A percentile compares a stretch with the other conserved stretches of the same genome.
phyloP scores from a whole-genome alignment of 2,797 vertebrate species.

The Enteromius afrohamiltoni region DNA sequence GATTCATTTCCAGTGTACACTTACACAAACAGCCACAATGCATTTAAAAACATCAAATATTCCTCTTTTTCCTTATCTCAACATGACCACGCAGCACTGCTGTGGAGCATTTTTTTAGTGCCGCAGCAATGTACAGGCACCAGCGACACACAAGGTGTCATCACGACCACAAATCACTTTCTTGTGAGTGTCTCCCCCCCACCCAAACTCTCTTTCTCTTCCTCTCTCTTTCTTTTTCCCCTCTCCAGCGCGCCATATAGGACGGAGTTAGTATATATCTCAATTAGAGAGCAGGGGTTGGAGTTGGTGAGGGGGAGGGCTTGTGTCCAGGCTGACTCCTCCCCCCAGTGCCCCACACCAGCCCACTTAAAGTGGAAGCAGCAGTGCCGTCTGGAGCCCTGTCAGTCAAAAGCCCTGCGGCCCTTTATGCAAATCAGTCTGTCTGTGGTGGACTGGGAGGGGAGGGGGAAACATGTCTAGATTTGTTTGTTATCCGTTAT shows the following conservation, averaged over 20 bases:
- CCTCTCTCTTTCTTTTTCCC: conserved; percentile 44
- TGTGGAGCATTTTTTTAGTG: conserved; percentile 48
- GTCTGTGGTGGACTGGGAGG: conserved; percentile 28
- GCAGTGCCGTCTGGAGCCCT: conserved; percentile 53
- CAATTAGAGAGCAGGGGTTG: conserved; percentile 74
- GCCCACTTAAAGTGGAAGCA: conserved; percentile 66
- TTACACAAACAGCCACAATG: neutral
- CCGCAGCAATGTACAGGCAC: conserved; percentile 69
- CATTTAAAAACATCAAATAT: neutral
- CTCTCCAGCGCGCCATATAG: conserved; percentile 59
- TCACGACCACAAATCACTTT: conserved; percentile 82
- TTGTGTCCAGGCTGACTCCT: conserved; percentile 50
- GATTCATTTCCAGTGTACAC: neutral
- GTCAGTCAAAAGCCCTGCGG: conserved; percentile 61
- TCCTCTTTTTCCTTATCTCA: conserved; percentile 12
- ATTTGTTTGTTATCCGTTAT: conserved; percentile 70
- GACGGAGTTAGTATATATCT: conserved; percentile 70
- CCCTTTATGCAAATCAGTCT: conserved; percentile 69
- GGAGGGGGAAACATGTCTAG: conserved; percentile 63
- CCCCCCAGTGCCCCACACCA: conserved; percentile 56
- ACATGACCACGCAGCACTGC: conserved; percentile 22
- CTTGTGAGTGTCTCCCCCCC: conserved; percentile 47
- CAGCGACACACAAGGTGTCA: conserved; percentile 80
- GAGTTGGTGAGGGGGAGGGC: conserved; percentile 58
- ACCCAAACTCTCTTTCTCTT: conserved; percentile 32